Evolutionary conservation across 2,888 invertebrate species (phyloP), one percentile per base, ranked within the genome.

Genomic region (Pristionchus maxplancki): DNA sequence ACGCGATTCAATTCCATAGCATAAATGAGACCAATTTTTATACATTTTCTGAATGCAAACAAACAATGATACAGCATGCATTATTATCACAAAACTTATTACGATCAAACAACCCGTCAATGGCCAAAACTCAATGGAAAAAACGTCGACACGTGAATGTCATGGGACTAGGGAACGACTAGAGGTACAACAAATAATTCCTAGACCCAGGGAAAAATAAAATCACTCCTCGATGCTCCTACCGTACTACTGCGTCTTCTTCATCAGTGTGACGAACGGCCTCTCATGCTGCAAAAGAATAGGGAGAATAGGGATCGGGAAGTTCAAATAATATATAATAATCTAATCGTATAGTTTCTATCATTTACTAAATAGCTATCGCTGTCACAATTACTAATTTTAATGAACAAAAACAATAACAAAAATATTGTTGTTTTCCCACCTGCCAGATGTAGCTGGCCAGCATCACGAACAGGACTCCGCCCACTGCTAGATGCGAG

Each of bases 401-500:
- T n/a, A n/a, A n/a, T n/a, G n/a, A n/a, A n/a, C n/a, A n/a, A n/a
- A n/a, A n/a, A n/a, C n/a, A n/a, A n/a, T n/a, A n/a, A n/a, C n/a
- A n/a, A n/a, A n/a, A n/a, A n/a, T n/a, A n/a, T n/a, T n/a, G n/a
- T n/a, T n/a, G n/a, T n/a, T n/a, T n/a, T n/a, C 58, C 58, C 31
- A 71, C 71, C 78, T 91, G 90, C 15, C 78, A 88, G 15, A 92
- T 90, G 64, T 90, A 90, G 20, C 89, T 31, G 15, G 88, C 34
- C 24, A 93, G 87, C 8, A 92, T 44, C 1, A 91, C 31, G 64
- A 94, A 90, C 50, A 92, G 89, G 1, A 94, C 91, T 15, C 87
- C 92, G 40, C 94, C 94, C 34, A 94, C 91, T 15, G 92, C 91
- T 6, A 94, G 67, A 88, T 94, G 94, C 17, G 92, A 90, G 8